Evolutionary conservation across 1,140 invertebrate species (phyloP), one percentile per base, ranked within the genome.

Genomic region (Pectinophora gossypiella): DNA sequence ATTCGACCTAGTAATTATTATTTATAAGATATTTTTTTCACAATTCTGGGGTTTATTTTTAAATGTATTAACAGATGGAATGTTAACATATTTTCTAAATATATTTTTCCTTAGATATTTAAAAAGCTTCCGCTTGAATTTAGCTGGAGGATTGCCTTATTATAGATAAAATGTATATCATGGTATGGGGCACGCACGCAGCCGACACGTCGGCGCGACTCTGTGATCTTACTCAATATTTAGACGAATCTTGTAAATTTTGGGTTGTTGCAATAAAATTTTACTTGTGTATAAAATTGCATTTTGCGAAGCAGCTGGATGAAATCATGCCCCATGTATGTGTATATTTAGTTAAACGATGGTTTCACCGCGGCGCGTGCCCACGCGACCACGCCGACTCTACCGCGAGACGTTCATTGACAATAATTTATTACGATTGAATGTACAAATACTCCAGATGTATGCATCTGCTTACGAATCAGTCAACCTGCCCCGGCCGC

Each of bases 261-360:
- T 81, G 80, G 80, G 80, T 72, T 65, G 80, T 78, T 84, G 80
- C 80, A 84, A 84, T 84, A 81, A 81, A 62, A 58, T 68, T 61
- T 61, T 51, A 62, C 46, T 56, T 58, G 50, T 70, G 60, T 69
- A 61, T 68, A 60, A 63, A 65, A 64, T 68, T 67, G 56, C 65
- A 70, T 72, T 64, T 63, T 64, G 54, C 56, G 49, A 59, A 36
- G n/a, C 55, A 56, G 51, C 19, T 62, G 42, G 51, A 54, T 56
- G 40, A 23, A 21, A 13, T 56, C 44, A 60, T 68, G 70, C 64
- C 68, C 70, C 65, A 48, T 56, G 53, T 71, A 54, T 69, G 47
- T 68, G 53, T 61, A 72, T 67, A 64, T 72, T 64, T 61, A 71
- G 62, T 59, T 60, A 42, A 59, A 56, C 21, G 59, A 36, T 58